phyloP scores from a whole-genome alignment of 2,888 invertebrate genomes.

The Odontomyia ornata region DNA sequence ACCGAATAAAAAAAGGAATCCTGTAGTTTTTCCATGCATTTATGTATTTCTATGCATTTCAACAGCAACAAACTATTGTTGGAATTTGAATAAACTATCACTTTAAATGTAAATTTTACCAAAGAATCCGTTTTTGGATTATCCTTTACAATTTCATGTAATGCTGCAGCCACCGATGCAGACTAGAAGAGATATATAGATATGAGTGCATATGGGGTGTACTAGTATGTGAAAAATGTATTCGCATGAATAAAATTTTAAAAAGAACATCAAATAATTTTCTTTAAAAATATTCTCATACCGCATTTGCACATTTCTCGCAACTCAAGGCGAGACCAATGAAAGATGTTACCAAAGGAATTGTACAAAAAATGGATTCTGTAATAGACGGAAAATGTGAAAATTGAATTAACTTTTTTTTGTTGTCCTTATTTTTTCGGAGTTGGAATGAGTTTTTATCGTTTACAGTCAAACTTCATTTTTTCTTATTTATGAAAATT shows the following conservation, averaged over 20 bases:
- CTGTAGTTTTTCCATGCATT: too few relatives aligned
- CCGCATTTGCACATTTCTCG: constrained; percentile 15
- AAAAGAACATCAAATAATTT: not conserved
- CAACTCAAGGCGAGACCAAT: constrained; percentile 28
- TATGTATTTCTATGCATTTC: too few relatives aligned
- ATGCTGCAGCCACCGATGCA: not conserved
- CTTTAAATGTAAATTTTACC: not conserved
- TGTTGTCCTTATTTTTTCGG: too few relatives aligned
- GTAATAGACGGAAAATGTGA: too few relatives aligned
- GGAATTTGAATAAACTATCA: not conserved
- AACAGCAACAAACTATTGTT: too few relatives aligned
- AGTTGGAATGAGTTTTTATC: not conserved
- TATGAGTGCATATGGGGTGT: too few relatives aligned
- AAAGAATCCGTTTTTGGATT: constrained; percentile 4
- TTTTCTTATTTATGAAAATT: not conserved
- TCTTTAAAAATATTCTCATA: not conserved
- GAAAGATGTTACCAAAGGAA: constrained; percentile 28
- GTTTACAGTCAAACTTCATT: not conserved
- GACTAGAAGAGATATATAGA: constrained; percentile 1
- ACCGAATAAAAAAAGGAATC: too few relatives aligned
- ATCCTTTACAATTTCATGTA: constrained; percentile 15
- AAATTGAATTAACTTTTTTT: too few relatives aligned
- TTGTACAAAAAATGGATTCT: constrained; percentile 29
- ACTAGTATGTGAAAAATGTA: too few relatives aligned
- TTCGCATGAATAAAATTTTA: too few relatives aligned